Percentiles rank a stretch among this genome's conserved stretches.
phyloP scores from a whole-genome alignment of 2,888 invertebrate genomes.

The Mactromeris polynyma region DNA sequence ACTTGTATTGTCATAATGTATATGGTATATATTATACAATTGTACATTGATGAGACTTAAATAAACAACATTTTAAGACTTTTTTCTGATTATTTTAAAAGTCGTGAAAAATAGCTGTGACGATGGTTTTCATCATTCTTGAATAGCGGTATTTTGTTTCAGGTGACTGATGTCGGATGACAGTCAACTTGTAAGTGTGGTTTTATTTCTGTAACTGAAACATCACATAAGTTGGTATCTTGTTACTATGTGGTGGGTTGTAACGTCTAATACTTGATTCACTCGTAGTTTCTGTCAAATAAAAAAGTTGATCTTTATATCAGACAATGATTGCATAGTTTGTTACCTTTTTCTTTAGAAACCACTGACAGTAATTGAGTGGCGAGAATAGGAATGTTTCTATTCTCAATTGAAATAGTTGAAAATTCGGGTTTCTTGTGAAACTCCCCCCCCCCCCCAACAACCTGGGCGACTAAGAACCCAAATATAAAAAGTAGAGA shows the following conservation, averaged over 20 bases:
- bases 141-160: neutral
- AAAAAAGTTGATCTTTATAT: neutral
- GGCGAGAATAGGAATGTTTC: neutral
- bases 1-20: too few relatives aligned
- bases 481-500: neutral
- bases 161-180: neutral
- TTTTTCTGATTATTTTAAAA: neutral
- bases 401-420: neutral
- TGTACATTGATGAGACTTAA: too few relatives aligned
- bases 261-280: neutral
- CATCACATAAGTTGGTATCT: neutral
- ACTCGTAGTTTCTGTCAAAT: conserved; percentile 5
- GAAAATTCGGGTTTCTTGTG: neutral
- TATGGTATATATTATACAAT: too few relatives aligned
- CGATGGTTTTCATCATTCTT: too few relatives aligned
- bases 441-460: neutral
- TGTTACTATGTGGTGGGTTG: neutral
- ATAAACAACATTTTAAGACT: too few relatives aligned
- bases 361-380: neutral
- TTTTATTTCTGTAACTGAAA: neutral
- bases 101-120: neutral
- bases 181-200: neutral
- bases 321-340: neutral
- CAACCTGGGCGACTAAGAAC: conserved; percentile 10
- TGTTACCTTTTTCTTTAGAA: neutral